These are phyloP conservation scores for Oriolus oriolus DNA, from an alignment of 2,113 vertebrate genomes.

Conservation along the genomic window DNA sequence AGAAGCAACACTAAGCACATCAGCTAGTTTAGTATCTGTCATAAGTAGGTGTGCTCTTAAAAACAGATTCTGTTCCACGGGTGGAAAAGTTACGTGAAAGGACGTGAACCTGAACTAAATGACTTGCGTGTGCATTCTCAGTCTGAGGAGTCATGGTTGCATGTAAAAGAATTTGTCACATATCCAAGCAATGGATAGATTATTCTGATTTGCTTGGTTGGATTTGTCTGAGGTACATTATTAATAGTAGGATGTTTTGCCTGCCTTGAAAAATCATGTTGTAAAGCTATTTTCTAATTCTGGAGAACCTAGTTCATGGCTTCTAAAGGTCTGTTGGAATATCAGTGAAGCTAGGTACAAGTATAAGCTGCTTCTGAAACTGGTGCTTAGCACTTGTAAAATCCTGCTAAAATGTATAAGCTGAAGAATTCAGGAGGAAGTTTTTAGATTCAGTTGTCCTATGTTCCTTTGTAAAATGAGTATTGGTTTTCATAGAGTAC, in stretches of 20 bases:
- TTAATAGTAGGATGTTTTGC: background rate
- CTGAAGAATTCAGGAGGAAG: background rate
- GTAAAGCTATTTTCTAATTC: background rate
- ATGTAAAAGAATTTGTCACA: background rate
- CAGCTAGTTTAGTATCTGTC: background rate
- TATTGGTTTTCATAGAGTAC: background rate
- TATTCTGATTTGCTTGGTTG: background rate
- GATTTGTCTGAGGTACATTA: background rate
- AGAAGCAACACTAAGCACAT: background rate
- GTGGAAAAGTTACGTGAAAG: background rate
- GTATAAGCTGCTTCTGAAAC: background rate
- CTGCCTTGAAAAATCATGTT: background rate
- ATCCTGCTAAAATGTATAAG: background rate
- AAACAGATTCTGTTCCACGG: background rate
- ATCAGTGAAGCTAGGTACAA: background rate
- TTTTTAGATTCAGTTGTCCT: background rate
- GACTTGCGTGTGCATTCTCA: background rate
- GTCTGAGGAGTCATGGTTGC: background rate
- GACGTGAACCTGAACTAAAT: background rate
- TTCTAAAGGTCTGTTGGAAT: background rate
- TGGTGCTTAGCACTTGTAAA: background rate
- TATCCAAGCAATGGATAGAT: background rate
- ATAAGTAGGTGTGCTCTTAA: background rate
- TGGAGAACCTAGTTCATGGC: background rate
- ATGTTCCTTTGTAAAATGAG: background rate